Evolutionary conservation across 2,797 vertebrate genomes (phyloP).

Genomic region (Phrynocephalus vlangalii): DNA sequence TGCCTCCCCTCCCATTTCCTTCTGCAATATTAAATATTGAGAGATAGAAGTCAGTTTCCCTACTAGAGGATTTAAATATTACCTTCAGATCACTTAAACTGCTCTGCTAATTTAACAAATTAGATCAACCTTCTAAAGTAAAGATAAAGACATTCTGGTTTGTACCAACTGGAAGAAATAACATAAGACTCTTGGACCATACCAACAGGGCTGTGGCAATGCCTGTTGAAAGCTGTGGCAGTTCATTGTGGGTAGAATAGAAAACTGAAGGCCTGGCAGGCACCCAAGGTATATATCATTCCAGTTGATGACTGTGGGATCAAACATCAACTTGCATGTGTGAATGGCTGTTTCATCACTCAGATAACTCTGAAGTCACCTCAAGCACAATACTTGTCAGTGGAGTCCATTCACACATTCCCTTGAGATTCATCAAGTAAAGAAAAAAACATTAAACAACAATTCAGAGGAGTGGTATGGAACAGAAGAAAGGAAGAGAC

Average conservation of each 20-base stretch:
- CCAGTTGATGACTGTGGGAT: neutral
- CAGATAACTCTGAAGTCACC: neutral
- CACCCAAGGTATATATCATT: neutral
- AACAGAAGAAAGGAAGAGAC: neutral
- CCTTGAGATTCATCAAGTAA: neutral
- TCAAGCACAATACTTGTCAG: neutral
- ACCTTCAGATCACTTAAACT: constrained; percentile 56
- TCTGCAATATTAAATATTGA: constrained; percentile 52
- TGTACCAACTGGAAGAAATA: constrained; percentile 5
- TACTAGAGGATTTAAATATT: constrained; percentile 57
- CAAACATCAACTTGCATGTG: neutral
- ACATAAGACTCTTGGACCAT: constrained; percentile 23
- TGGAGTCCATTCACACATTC: neutral
- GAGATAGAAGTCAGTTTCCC: constrained; percentile 53
- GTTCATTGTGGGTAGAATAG: neutral
- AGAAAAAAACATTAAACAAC: neutral
- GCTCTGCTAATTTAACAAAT: constrained; percentile 63
- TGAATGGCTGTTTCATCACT: neutral
- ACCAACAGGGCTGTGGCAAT: rapidly evolving
- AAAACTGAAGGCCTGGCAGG: neutral
- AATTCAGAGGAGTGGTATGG: neutral
- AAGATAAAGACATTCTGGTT: neutral
- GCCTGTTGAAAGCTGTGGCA: constrained; percentile 14
- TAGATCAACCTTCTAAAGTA: constrained; percentile 32
- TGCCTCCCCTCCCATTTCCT: constrained; percentile 28